Evolutionary conservation across 2,797 vertebrate genomes (phyloP), one percentile per base, ranked within the genome.

Genomic region (Oophaga sylvatica): DNA sequence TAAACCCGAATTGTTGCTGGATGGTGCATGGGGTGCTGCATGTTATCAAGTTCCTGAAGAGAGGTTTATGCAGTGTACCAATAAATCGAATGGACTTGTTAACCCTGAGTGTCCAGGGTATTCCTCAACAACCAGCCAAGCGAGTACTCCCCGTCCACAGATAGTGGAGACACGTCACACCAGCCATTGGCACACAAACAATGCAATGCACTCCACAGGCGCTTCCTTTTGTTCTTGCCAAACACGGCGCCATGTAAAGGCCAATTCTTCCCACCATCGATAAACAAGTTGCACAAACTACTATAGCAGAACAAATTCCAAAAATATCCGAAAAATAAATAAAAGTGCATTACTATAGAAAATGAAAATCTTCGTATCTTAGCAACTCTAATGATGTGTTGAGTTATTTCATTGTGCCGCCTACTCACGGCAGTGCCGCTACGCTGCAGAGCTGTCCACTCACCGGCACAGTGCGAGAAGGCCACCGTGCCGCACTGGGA

Each of bases 331-430:
- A 83, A 85, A 80, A 84, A 89, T 83, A 87, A 81, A 79, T 73
- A 53, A 83, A 89, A 87, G 48, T 87, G 83, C 70, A 87, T 81
- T 79, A 86, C 81, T 86, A 86, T 81, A 71, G 75, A 90, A 88
- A 90, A 81, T 76, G 81, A 90, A 77, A 84, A 81, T 90, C 81
- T 78, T 80, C 76, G 89, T 90, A 90, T 87, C 89, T 84, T 90
- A 90, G 89, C 89, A 87, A 90, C 89, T 87, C 77, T 84, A 87
- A 70, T 76, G 81, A 90, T 87, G 86, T 75, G 70, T 76, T 81
- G 89, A 81, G 86, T 76, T 87, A 83, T 90, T 87, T 90, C 81
- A 81, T 76, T 87, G 86, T 87, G 80, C 80, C 81, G 82, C 86
- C 86, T 81, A 90, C 89, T 81, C 77, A 81, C 76, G 68, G 77